A percentile compares a stretch with the other conserved stretches of the same genome.
Evolutionary conservation across 2,113 vertebrate species (phyloP).

Genomic region (Cyanocitta stelleri): DNA sequence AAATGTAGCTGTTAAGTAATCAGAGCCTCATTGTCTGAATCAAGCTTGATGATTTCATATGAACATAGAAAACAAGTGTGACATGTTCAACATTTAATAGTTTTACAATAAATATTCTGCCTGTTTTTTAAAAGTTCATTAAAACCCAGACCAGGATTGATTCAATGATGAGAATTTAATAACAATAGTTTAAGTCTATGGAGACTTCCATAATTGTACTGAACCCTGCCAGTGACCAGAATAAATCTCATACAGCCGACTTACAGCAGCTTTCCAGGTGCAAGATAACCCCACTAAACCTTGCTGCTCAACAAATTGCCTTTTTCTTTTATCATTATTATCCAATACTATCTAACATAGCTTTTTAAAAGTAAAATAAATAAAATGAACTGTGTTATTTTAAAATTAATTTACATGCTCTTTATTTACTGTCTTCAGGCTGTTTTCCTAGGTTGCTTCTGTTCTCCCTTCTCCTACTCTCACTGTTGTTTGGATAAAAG

Average conservation of each 20-base stretch:
- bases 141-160: background rate
- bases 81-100: background rate
- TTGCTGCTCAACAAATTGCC: background rate
- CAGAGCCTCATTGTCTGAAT: constrained; percentile 32
- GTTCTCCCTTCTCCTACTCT: background rate
- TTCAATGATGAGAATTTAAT: background rate
- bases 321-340: background rate
- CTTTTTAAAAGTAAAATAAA: background rate
- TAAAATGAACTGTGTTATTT: background rate
- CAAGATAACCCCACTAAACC: background rate
- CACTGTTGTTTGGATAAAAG: background rate
- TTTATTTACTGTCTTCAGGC: background rate
- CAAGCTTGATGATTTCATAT: constrained; percentile 1
- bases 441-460: background rate
- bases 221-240: background rate
- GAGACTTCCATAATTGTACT: background rate
- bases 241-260: background rate
- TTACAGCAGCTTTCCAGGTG: background rate
- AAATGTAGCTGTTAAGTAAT: constrained; percentile 38
- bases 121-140: background rate
- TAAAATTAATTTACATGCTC: background rate
- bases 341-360: background rate
- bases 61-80: background rate
- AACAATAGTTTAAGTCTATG: background rate
- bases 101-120: constrained; percentile 14